Base-by-base conservation (phyloP, 2,113 vertebrate genomes). In the Zosterops pallidus region DNA sequence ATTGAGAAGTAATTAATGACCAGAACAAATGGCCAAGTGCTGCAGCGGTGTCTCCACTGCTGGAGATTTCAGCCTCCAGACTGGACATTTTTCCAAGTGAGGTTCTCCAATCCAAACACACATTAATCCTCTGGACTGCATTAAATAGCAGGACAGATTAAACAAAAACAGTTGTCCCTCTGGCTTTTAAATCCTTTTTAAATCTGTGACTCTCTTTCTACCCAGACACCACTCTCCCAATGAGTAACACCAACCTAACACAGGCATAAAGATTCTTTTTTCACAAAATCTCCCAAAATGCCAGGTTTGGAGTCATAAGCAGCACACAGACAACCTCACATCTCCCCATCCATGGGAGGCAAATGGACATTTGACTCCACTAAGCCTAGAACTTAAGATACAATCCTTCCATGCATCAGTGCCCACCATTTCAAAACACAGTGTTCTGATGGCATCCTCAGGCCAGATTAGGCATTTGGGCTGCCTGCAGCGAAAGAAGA, bases 241-340 rank as follows among this genome's bases (percentile, higher is more conserved):
- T 4, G 24, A 72, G 22, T 19, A 57, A 68, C 70, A 53, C n/a
- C 70, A 90, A 11, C 12, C 67, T 24, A 69, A 31, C 31, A 26
- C 7, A 37, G n/a, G 14, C 3, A 24, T 15, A 65, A 7, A 1
- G 0, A 15, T 53, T 29, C 31, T 53, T 29, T 69, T 69, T 35
- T 28, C n/a, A 53, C 37, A 74, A 53, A 50, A 72, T 31, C 22
- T 60, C 52, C 49, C 67, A 56, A 8, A 49, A 18, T 9, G 6
- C 16, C 12, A 25, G 9, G 16, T 72, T 72, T 94, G 24, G 49
- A 62, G 49, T 15, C 29, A 31, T 60, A 56, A 92, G 52, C 6
- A 9, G 11, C 71, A 47, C 31, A 28, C 0, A n/a, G 29, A 49
- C 24, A 76, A 13, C n/a, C 5, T 76, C 3, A 0, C 9, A 31